A percentile compares a stretch with the other conserved stretches of the same genome.
Conservation (phyloP, 30 jellyfish, hydroid and myxozoan genomes). For the Aurelia aurita region DNA sequence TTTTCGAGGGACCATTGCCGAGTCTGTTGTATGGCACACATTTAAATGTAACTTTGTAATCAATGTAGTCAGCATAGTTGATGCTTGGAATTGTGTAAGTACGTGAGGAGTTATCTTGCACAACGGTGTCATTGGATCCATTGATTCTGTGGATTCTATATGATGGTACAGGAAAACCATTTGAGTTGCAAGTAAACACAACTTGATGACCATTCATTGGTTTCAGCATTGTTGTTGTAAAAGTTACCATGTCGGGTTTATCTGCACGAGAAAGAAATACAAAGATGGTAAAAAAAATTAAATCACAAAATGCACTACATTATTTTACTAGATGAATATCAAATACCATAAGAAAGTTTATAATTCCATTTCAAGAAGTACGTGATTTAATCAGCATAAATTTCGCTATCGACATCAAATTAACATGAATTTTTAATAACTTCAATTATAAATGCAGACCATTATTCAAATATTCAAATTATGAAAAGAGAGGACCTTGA, state of each 20-base stretch:
- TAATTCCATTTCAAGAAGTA: too few species aligned
- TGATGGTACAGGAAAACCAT: slow-evolving; percentile 31
- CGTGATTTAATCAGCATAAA: too few species aligned
- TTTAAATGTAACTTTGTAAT: slow-evolving; percentile 46
- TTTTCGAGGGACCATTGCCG: slow-evolving; percentile 44
- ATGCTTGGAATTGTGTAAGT: slow-evolving; percentile 21
- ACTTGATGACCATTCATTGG: slow-evolving; percentile 31
- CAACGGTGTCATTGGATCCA: neutral
- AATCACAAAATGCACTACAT: too few species aligned
- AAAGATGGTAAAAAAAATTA: neutral
- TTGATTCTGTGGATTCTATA: slow-evolving; percentile 26
- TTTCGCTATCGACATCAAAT: too few species aligned
- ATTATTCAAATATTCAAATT: too few species aligned
- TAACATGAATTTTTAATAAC: too few species aligned
- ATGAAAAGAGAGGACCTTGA: too few species aligned
- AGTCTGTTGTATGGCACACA: slow-evolving; percentile 64
- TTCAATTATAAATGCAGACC: too few species aligned
- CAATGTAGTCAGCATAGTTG: neutral
- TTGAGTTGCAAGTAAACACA: slow-evolving; percentile 28
- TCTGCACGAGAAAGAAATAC: slow-evolving; percentile 12
- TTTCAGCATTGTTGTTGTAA: slow-evolving; percentile 11
- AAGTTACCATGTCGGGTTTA: slow-evolving; percentile 21
- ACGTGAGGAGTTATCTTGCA: slow-evolving; percentile 20
- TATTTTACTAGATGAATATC: too few species aligned
- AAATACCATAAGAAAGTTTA: too few species aligned